These are phyloP conservation scores for Arrhopalites spinosus DNA, from an alignment of 2,888 invertebrate genomes.

Conservation along the genomic window DNA sequence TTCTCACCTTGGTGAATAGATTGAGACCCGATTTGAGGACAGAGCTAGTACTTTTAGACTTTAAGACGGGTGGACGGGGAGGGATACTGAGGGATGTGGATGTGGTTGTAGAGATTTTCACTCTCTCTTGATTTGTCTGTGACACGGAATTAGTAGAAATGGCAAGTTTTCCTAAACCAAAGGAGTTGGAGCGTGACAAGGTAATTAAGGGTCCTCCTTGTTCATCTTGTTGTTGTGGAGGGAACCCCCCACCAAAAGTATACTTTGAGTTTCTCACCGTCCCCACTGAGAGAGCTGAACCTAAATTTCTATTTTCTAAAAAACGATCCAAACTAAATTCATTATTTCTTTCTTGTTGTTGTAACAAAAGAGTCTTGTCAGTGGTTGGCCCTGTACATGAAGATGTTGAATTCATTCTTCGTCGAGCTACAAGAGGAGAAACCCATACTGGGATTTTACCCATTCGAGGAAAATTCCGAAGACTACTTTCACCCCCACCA, in stretches of 20 bases:
- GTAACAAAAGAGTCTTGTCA: not conserved
- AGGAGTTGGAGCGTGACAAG: slow-evolving; percentile 30
- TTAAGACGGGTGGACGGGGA: slow-evolving; percentile 36
- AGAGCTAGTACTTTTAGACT: slow-evolving; percentile 51
- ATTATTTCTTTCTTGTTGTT: not conserved
- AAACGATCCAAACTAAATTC: slow-evolving; percentile 33
- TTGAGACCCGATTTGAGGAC: slow-evolving; percentile 38
- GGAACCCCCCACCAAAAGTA: slow-evolving; percentile 25
- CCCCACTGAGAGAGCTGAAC: not conserved
- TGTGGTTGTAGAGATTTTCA: not conserved
- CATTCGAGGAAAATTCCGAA: slow-evolving; percentile 43
- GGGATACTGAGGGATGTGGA: not conserved
- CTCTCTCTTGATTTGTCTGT: not conserved
- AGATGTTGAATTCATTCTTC: slow-evolving; percentile 21
- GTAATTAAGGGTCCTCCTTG: slow-evolving; percentile 21
- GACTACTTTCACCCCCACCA: not conserved
- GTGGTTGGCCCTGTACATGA: not conserved
- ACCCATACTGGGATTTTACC: slow-evolving; percentile 53
- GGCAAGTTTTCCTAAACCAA: slow-evolving; percentile 20
- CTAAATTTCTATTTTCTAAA: slow-evolving; percentile 29
- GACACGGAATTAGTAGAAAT: not conserved
- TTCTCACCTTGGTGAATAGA: slow-evolving; percentile 22
- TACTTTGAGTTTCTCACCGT: not conserved
- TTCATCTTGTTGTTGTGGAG: not conserved
- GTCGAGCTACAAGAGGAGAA: slow-evolving; percentile 47